Percentiles rank a stretch among this genome's conserved stretches.
Conservation (phyloP, 2,888 invertebrate genomes). For the Creontiades dilutus region DNA sequence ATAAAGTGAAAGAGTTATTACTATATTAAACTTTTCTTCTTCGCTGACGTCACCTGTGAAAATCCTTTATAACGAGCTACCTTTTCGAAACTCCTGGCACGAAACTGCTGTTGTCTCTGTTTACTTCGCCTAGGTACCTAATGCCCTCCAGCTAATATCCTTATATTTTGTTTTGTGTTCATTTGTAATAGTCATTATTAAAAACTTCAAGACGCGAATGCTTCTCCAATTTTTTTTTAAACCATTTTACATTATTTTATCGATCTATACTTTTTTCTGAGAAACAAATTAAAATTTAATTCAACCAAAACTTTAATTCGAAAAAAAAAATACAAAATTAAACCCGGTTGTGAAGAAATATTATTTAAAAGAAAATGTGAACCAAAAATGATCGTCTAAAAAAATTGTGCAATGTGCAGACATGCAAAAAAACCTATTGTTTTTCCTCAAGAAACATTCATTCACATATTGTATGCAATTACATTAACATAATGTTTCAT, state of each 20-base stretch:
- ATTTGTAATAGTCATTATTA: neutral
- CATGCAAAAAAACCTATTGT: slow-evolving; percentile 68
- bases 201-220: neutral
- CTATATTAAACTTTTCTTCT: slow-evolving; percentile 2
- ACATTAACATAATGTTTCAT: slow-evolving; percentile 67
- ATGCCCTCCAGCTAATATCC: neutral
- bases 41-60: neutral
- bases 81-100: neutral
- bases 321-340: slow-evolving; percentile 38
- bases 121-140: neutral
- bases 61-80: neutral
- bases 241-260: neutral
- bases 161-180: neutral
- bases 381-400: slow-evolving; percentile 36
- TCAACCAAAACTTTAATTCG: neutral
- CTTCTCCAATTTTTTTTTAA: neutral
- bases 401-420: slow-evolving; percentile 64
- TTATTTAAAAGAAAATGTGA: slow-evolving; percentile 29
- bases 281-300: slow-evolving; percentile 4
- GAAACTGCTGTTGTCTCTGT: neutral
- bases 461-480: slow-evolving; percentile 71
- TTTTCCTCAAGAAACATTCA: slow-evolving; percentile 64
- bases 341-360: neutral
- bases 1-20: slow-evolving; percentile 63
- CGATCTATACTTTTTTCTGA: neutral